These are phyloP conservation scores for Mesorhabditis sp. DNA, from an alignment of 2,888 invertebrate genomes.

Conservation along the genomic window DNA sequence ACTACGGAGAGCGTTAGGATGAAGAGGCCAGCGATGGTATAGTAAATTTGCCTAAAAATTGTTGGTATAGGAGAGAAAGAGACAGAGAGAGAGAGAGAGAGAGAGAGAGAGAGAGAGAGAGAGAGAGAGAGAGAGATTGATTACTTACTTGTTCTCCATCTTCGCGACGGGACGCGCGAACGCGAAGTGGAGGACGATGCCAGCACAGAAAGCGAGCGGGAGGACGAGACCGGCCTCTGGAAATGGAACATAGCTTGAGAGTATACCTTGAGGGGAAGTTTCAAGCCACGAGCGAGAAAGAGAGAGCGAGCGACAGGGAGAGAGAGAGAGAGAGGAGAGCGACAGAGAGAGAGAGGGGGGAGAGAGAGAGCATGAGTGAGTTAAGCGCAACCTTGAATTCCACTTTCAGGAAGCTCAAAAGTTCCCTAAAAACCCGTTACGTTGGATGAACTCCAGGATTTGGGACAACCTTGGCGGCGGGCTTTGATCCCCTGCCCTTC, in stretches of 20 bases:
- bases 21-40: background rate
- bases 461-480: too few relatives aligned
- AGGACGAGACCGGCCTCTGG: constrained; percentile 5
- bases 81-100: too few relatives aligned
- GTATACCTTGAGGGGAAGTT: too few relatives aligned
- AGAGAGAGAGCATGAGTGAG: background rate
- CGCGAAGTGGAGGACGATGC: constrained; percentile 5
- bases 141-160: constrained; percentile 2
- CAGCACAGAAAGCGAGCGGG: background rate
- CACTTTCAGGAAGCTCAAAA: too few relatives aligned
- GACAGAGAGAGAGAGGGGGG: background rate
- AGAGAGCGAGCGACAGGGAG: background rate
- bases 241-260: too few relatives aligned
- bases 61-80: background rate
- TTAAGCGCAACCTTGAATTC: too few relatives aligned
- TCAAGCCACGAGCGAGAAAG: background rate
- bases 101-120: too few relatives aligned
- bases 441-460: too few relatives aligned
- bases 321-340: background rate
- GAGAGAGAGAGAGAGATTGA: too few relatives aligned
- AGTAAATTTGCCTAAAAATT: constrained; percentile 1
- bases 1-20: background rate
- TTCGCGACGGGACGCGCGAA: constrained; percentile 3
- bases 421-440: too few relatives aligned
- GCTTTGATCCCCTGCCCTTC: too few relatives aligned